Base-by-base conservation (phyloP, 2,888 invertebrate genomes). In the Leucozona laternaria region DNA sequence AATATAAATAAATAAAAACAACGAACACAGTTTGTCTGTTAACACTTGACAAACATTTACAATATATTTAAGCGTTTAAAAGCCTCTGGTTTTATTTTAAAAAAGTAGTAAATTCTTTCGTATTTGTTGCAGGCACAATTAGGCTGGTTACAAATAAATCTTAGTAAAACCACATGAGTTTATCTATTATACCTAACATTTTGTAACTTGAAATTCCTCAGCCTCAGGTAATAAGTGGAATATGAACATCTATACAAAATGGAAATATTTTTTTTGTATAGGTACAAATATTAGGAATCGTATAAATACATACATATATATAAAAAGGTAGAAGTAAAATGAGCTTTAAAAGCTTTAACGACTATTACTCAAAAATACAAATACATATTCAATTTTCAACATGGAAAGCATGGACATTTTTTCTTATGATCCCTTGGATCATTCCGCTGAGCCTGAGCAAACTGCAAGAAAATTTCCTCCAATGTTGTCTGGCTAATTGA, bases 401-500 rank as follows among this genome's bases (percentile, higher is more conserved):
- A 66, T 15, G 53, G 25, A 4, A 66, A 34, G 5, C 20, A 5
- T 28, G 4, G 25, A 22, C 68, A 68, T 25, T 53, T 68, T 17
- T 68, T 53, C 68, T 37, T 68, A 10, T 22, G 22, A 25, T 68
- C 53, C 13, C 71, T 50, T 20, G 43, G 43, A 57, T 71, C 71
- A 20, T 43, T 55, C 13, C 89, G 90, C 89, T 94, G 94, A 72
- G 92, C 90, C 90, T 95, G 94, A 0, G 95, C 95, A 89, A 96
- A 95, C 88, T 94, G 94, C 62, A 96, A 90, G 91, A 96, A 96
- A 88, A 97, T 95, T 92, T 97, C 96, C 91, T 97, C 97, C 43
- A 97, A 93, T 0, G 96, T 95, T 0, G 97, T 96, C 92, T 97
- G 97, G 73, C 95, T 95, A 66, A 97, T 95, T 57, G 95, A 95